Evolutionary conservation across 2,888 invertebrate species (phyloP).

Genomic region (Sphaeridia pumilis): DNA sequence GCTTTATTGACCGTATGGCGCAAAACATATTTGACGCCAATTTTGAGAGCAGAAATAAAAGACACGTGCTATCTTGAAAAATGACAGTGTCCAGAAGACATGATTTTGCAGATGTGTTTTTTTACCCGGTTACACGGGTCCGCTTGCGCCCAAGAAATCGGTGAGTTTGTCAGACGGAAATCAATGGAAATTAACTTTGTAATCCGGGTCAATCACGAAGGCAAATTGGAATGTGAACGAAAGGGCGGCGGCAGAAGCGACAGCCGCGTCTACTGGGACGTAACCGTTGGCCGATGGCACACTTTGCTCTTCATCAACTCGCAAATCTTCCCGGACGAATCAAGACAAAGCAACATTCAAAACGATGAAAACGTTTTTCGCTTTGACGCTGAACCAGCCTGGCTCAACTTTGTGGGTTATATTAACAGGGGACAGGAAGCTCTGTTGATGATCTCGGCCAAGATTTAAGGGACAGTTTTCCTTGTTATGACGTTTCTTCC

Average conservation of each 20-base stretch:
- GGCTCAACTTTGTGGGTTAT: too few species aligned
- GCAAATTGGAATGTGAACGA: conserved; percentile 24
- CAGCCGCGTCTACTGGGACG: conserved; percentile 13
- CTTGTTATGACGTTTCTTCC: conserved; percentile 22
- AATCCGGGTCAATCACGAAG: conserved; percentile 15
- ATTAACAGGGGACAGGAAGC: too few species aligned
- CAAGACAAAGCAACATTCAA: too few species aligned
- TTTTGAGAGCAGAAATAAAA: too few species aligned
- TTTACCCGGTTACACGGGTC: too few species aligned
- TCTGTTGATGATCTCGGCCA: conserved; percentile 17
- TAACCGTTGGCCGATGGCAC: conserved; percentile 32
- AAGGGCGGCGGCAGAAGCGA: conserved; percentile 18
- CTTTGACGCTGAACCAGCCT: conserved; percentile 1
- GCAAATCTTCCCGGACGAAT: conserved; percentile 7
- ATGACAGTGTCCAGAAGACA: too few species aligned
- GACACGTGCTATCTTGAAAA: too few species aligned
- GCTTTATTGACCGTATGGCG: too few species aligned
- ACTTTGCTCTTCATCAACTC: conserved; percentile 25
- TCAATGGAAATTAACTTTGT: conserved; percentile 16
- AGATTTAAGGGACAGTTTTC: conserved; percentile 18
- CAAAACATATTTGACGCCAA: too few species aligned
- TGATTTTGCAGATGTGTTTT: too few species aligned
- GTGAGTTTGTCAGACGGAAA: too few species aligned
- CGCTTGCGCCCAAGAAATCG: too few species aligned
- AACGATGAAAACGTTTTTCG: conserved; percentile 7